These are phyloP conservation scores for Limnephilus marmoratus DNA, from an alignment of 2,888 invertebrate genomes.

Conservation along the genomic window DNA sequence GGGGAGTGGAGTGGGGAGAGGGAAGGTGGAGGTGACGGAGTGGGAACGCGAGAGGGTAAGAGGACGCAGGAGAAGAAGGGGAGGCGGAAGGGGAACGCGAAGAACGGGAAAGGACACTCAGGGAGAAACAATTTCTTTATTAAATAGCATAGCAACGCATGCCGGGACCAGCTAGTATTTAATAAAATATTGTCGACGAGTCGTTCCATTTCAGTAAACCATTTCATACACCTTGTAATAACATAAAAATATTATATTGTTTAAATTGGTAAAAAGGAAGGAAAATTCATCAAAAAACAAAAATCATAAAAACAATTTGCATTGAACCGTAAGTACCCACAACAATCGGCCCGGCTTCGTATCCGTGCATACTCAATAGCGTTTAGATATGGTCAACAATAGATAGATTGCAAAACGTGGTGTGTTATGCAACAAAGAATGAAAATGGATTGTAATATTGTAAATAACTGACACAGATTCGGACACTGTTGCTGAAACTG, in stretches of 20 bases:
- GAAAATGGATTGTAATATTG: slow-evolving; percentile 37
- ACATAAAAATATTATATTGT: background rate
- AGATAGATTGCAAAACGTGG: slow-evolving; percentile 21
- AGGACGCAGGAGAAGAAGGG: no score
- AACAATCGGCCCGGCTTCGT: slow-evolving; percentile 27
- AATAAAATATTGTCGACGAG: background rate
- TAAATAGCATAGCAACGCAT: no score
- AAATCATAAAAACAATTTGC: background rate
- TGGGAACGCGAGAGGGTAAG: no score
- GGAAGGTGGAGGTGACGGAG: no score
- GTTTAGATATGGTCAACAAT: slow-evolving; percentile 38
- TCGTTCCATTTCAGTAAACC: background rate
- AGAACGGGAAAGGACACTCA: no score
- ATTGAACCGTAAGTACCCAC: background rate
- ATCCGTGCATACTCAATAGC: slow-evolving; percentile 22
- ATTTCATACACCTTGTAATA: background rate
- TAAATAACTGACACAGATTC: slow-evolving; percentile 46
- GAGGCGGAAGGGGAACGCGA: no score
- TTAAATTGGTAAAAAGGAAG: background rate
- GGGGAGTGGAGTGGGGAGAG: no score
- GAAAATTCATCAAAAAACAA: slow-evolving; percentile 5
- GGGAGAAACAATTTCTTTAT: no score
- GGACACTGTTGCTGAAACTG: slow-evolving; percentile 25
- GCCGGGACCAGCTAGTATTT: no score
- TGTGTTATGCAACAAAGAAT: slow-evolving; percentile 29